Evolutionary conservation across 2,113 vertebrate species (phyloP), one percentile per base, ranked within the genome.

Genomic region (Lates calcarifer): DNA sequence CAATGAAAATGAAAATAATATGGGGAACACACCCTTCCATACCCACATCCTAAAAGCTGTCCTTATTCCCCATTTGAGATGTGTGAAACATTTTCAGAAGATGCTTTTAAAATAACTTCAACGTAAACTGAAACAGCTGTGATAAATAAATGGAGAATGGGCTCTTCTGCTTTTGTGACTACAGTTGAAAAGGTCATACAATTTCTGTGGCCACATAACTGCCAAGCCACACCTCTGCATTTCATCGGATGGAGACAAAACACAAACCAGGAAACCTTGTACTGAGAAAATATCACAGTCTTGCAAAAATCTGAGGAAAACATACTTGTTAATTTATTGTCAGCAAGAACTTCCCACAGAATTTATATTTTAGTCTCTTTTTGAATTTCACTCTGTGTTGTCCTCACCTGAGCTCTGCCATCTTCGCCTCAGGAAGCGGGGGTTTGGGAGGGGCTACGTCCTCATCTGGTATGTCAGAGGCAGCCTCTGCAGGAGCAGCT

Each of bases 361-460:
- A 45, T 9, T 24, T 5, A 53, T 69, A 20, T 55, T n/a, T 15
- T 29, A 47, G 12, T 45, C 14, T 22, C 17, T 58, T 17, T 41
- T 66, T 57, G 5, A 47, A 43, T 29, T 43, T 80, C 28, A 35
- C 20, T 35, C 55, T 35, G 1, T 20, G 14, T 37, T 1, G 6
- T 58, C 14, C 89, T 93, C 83, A 96, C 98, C 98, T 98, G 90
- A 98, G 97, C 81, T 99, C 98, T 20, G 97, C 95, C 87, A 99
- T 96, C 75, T 98, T 97, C 51, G 97, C 96, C 84, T 97, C 97
- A 26, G 98, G 98, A 72, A 99, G 94, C 1, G 98, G 98, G 20
- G 98, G 98, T 51, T 99, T 99, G 45, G 98, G 98, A 49, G 98
- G 98, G 0, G 98, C 98, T 0, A 96, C 90, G 63, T 99, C 98